Evolutionary conservation across 2,888 invertebrate species (phyloP), one percentile per base, ranked within the genome.

Genomic region (Agrotis exclamationis): DNA sequence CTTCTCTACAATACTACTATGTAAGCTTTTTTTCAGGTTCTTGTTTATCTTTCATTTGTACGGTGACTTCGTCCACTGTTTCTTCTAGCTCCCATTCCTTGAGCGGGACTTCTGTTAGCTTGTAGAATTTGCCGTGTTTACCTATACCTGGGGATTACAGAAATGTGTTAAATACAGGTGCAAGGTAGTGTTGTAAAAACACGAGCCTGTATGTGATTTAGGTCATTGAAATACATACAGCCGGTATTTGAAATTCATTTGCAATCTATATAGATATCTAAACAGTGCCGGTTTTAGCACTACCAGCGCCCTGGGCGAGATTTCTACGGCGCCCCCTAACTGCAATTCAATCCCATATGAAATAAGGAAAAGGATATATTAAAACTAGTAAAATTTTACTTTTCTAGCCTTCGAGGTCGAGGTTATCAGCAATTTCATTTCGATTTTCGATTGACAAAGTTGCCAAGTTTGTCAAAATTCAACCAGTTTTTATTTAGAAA

Each of bases 11-110:
- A 48, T 2, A 48, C 22, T 47, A 53, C 33, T 70, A 70, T 1
- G 20, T 20, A 1, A 47, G 5, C 60, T 70, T 79, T 11, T 77
- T 71, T 50, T 85, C 5, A 63, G 86, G 5, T 66, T 75, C 33
- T 75, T 85, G 63, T 82, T 81, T 16, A 0, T 63, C 47, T 6
- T 70, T 69, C 0, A 64, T 7, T 1, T 82, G 68, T 0, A 94
- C 86, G 0, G 68, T 88, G 0, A 92, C 85, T 65, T 95, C 92
- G 74, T 94, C 89, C 0, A 85, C 63, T 0, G 89, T 87, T 28
- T 96, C 95, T 74, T 96, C 96, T 0, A 96, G 85, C 86, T 98
- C 97, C 98, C 98, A 98, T 60, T 97, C 97, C 68, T 97, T 96
- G 70, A 97, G 93, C 0, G 97, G 96, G 60, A 96, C 96, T 76